These are phyloP conservation scores for Helobdella robusta DNA, from an alignment of 2,888 invertebrate genomes.

Conservation along the genomic window DNA sequence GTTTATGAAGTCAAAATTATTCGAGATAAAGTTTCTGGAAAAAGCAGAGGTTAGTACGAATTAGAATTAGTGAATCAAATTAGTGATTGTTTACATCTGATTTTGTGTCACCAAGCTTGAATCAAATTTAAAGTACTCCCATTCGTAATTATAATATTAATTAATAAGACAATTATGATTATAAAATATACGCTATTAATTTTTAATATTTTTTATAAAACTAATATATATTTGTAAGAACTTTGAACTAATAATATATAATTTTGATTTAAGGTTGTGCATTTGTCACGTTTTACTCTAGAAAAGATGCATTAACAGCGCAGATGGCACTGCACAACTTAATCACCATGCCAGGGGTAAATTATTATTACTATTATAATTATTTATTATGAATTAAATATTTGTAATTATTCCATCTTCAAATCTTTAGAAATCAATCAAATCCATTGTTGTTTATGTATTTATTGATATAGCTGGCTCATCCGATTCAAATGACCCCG, in stretches of 20 bases:
- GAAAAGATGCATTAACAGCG: conserved; percentile 28
- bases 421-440: neutral
- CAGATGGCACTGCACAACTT: conserved; percentile 29
- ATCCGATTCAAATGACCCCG: conserved; percentile 30
- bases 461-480: conserved; percentile 17
- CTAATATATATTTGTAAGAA: neutral
- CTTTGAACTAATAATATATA: neutral
- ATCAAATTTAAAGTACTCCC: neutral
- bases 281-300: conserved; percentile 26
- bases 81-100: neutral
- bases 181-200: neutral
- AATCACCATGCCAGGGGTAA: conserved; percentile 27
- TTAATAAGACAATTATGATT: too few relatives aligned
- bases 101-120: neutral
- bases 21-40: conserved; percentile 21
- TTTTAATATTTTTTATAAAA: neutral
- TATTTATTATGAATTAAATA: neutral
- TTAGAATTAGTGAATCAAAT: neutral
- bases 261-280: conserved; percentile 25
- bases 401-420: neutral
- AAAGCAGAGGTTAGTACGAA: conserved; percentile 23
- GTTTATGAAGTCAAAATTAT: conserved; percentile 26
- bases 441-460: neutral
- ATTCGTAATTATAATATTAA: neutral
- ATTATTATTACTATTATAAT: neutral